Base-by-base conservation (phyloP, 2,888 invertebrate species). In the Cryptus armator region DNA sequence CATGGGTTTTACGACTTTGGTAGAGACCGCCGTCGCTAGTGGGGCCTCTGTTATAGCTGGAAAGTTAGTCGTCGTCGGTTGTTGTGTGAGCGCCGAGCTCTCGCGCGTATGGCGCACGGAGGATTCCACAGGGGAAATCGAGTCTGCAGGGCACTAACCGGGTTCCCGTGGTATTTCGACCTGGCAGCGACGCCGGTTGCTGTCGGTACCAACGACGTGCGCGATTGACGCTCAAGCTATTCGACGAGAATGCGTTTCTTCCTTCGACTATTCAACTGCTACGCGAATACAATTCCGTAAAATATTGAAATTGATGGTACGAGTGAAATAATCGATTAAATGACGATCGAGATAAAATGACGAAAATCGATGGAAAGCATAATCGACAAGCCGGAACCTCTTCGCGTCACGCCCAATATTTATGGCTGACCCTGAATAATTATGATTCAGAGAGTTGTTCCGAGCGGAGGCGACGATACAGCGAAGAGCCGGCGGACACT, bases 81-180 rank as follows among this genome's bases (percentile, higher is more conserved):
- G 71, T 68, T 72, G 77, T 66, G 66, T 12, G 66, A 43, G 44
- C 19, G 24, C 3, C 3, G 66, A 29, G 83, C 74, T 74, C 59
- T 72, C 76, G 68, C 67, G 81, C 16, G 74, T 75, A 64, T 19
- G 68, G 48, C 67, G 56, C 74, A 67, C 67, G 74, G 77, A 70
- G 81, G 87, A 89, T 89, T 89, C 87, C 87, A 84, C 75, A 66
- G 86, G 89, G 87, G 89, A 89, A 89, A 89, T 89, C 89, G 87
- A 86, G 88, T 87, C 84, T 86, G 85, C 82, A 62, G 79, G 82
- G 80, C 82, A 80, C 76, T 85, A 82, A 83, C 85, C 82, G 85
- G 79, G 79, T 76, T 85, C 82, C 24, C 75, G 70, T 76, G 79
- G 82, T 82, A 82, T 85, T 85, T 85, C 85, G 75, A 85, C 71